Base-by-base conservation (phyloP, 2,888 invertebrate genomes). In the Caenorhabditis angaria region DNA sequence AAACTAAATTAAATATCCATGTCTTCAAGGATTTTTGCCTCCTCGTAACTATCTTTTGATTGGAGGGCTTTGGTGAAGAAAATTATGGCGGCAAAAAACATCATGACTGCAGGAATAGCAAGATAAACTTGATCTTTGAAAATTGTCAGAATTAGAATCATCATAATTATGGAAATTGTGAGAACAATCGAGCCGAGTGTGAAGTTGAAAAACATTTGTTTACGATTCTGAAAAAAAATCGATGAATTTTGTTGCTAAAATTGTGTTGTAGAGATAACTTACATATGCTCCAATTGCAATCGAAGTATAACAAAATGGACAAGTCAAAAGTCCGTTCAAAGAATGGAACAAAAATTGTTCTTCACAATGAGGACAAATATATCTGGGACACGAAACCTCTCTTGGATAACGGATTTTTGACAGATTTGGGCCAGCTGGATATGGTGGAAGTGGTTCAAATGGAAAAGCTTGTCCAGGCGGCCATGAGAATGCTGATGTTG, bases 241-340 rank as follows among this genome's bases (percentile, higher is more conserved):
- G 3, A 2, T 3, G 41, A 41, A 12, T 18, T 14, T 14, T 41
- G 3, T 18, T 10, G 18, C 41, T 12, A 25, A 8, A 54, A 3
- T 28, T 8, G 2, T n/a, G 32, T 10, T 56, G 22, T 3, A 20
- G 5, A 20, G 5, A 27, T 25, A 60, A 61, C 75, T 77, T 56
- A 79, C 79, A 71, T 75, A 79, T 18, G 65, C 66, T n/a, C 79
- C 79, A 58, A 79, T 77, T 27, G 79, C 71, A 27, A 77, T 72
- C 5, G 70, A 73, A 22, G 72, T 75, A 47, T 79, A 71, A 59
- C 79, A 79, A 62, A 79, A 79, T 12, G 79, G 79, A 32, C 79
- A 79, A 12, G 76, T 71, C 32, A 79, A 70, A 14, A 75, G 62
- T 59, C 79, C 79, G 50, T 72, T 70, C 12, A 72, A 59, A 1